Percentiles rank a stretch among this genome's conserved stretches.
Conservation (phyloP, 2,113 vertebrate species). For the Neodontobutis hainanensis region DNA sequence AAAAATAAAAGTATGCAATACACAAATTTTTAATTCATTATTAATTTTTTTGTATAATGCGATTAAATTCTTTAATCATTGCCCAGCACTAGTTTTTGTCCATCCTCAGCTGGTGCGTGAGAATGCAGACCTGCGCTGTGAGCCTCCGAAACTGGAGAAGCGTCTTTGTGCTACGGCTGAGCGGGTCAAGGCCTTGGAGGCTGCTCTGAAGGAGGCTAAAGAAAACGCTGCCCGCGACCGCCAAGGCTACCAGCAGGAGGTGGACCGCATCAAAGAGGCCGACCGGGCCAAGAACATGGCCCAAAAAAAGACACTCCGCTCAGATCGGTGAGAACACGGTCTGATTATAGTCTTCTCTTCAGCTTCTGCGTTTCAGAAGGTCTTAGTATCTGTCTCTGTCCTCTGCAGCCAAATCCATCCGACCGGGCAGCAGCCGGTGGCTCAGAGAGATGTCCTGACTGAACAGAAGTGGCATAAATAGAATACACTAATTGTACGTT, state of each 20-base stretch:
- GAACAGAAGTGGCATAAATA: too few relatives aligned
- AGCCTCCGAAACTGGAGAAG: constrained; percentile 97
- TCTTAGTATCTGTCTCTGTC: not conserved
- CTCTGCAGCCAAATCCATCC: constrained; percentile 91
- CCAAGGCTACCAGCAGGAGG: constrained; percentile 96
- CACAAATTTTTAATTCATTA: too few relatives aligned
- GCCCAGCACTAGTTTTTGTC: too few relatives aligned
- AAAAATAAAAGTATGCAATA: too few relatives aligned
- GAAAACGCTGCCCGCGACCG: constrained; percentile 95
- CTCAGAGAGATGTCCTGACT: too few relatives aligned
- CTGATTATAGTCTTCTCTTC: too few relatives aligned
- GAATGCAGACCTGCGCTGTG: constrained; percentile 97
- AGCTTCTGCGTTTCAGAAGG: too few relatives aligned
- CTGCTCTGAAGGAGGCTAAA: constrained; percentile 96
- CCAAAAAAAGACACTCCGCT: constrained; percentile 91
- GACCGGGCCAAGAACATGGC: constrained; percentile 98
- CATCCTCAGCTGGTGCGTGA: constrained; percentile 91
- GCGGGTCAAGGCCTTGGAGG: constrained; percentile 95
- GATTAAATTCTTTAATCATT: too few relatives aligned
- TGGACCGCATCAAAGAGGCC: constrained; percentile 97
- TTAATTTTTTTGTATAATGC: too few relatives aligned
- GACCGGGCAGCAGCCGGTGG: constrained; percentile 94
- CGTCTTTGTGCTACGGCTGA: constrained; percentile 94
- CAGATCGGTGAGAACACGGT: constrained; percentile 85
- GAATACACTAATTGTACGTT: too few relatives aligned